Conservation (phyloP, 2,113 vertebrate genomes). For the Plecotus auritus region DNA sequence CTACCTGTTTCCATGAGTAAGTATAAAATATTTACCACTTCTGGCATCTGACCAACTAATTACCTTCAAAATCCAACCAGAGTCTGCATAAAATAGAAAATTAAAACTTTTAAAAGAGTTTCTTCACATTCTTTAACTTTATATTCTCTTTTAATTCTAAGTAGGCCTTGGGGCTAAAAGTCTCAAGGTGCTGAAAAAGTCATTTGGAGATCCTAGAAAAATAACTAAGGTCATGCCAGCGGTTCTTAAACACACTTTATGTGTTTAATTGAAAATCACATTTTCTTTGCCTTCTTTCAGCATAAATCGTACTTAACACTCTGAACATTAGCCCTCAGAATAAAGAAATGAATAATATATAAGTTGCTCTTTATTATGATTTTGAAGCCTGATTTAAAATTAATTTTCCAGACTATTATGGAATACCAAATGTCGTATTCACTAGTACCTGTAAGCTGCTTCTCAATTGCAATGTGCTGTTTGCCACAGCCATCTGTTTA, state of each 20-base stretch:
- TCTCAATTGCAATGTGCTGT: constrained; percentile 56
- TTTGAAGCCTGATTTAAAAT: constrained; percentile 66
- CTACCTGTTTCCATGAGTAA: constrained; percentile 64
- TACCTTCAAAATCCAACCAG: constrained; percentile 62
- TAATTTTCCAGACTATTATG: constrained; percentile 73
- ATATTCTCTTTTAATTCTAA: constrained; percentile 57
- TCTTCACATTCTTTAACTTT: constrained; percentile 40
- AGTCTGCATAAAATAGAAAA: constrained; percentile 65
- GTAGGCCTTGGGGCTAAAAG: constrained; percentile 26
- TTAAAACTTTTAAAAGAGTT: constrained; percentile 56
- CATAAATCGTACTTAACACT: constrained; percentile 52
- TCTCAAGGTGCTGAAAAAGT: constrained; percentile 36
- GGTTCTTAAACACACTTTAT: constrained; percentile 51
- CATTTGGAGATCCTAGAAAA: constrained; percentile 36
- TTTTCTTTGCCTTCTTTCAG: constrained; percentile 36
- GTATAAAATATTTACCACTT: constrained; percentile 73
- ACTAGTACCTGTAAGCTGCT: constrained; percentile 59
- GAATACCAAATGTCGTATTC: constrained; percentile 56
- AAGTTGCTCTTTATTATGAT: constrained; percentile 71
- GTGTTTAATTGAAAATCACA: constrained; percentile 59
- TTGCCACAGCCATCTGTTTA: constrained; percentile 66
- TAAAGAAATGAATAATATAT: constrained; percentile 71
- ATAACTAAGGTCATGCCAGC: constrained; percentile 48
- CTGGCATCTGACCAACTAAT: constrained; percentile 68
- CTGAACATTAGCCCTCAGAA: constrained; percentile 61